These are phyloP conservation scores for Drosophila pachea DNA, from an alignment of 1,140 invertebrate genomes.

Conservation along the genomic window DNA sequence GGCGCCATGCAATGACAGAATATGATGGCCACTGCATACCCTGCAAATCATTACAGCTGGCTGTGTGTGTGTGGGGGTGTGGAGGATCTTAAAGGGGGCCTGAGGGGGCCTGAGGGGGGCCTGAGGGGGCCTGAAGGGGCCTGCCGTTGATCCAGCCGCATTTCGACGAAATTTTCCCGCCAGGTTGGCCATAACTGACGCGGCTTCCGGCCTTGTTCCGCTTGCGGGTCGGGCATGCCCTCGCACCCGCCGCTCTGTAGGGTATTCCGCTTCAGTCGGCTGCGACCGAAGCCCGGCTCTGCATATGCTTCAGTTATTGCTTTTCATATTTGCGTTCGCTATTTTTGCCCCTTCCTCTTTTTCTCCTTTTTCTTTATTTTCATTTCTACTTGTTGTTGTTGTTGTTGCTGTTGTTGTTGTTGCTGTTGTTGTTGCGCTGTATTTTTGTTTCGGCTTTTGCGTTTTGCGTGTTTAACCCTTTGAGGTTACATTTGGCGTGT, in stretches of 20 bases:
- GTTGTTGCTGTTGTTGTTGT: not conserved
- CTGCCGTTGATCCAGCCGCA: too few species aligned
- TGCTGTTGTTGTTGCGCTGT: too few species aligned
- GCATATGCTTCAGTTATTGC: slow-evolving; percentile 60
- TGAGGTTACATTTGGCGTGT: slow-evolving; percentile 76
- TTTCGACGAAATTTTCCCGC: too few species aligned
- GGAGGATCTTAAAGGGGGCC: not conserved
- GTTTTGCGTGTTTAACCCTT: slow-evolving; percentile 77
- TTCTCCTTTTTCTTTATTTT: slow-evolving; percentile 1
- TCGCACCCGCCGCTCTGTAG: not conserved
- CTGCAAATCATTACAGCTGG: not conserved
- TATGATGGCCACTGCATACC: not conserved
- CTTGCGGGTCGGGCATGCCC: too few species aligned
- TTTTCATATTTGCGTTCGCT: slow-evolving; percentile 64
- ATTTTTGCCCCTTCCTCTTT: slow-evolving; percentile 41
- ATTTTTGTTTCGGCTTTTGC: slow-evolving; percentile 69
- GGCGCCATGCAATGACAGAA: too few species aligned
- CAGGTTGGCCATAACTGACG: too few species aligned
- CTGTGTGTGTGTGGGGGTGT: not conserved
- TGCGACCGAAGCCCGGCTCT: not conserved
- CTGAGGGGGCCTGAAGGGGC: too few species aligned
- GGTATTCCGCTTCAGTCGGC: slow-evolving; percentile 11
- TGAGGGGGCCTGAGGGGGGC: too few species aligned
- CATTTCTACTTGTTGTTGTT: slow-evolving; percentile 12
- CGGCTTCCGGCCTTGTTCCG: too few species aligned